phyloP scores from a whole-genome alignment of 2,113 vertebrate species.

The Tricholaema leucomelas region DNA sequence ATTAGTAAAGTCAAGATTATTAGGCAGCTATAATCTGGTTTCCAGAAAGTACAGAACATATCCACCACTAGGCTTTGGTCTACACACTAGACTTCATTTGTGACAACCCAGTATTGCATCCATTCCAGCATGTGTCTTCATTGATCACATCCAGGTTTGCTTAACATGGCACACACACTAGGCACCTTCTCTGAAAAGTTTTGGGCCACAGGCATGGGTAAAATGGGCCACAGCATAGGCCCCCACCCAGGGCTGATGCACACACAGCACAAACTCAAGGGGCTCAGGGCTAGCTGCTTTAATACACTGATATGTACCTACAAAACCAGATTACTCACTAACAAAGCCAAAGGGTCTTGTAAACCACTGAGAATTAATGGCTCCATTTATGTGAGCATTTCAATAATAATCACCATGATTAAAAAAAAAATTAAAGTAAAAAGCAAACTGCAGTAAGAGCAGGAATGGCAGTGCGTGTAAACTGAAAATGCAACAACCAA shows the following conservation, averaged over 20 bases:
- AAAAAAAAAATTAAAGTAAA: slow-evolving; percentile 40
- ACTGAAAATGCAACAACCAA: neutral
- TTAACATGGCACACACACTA: neutral
- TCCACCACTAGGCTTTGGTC: neutral
- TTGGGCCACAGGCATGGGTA: neutral
- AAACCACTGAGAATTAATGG: neutral
- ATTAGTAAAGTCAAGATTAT: neutral
- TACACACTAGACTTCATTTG: too few relatives aligned
- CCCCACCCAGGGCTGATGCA: neutral
- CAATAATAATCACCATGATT: neutral
- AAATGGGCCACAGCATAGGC: neutral
- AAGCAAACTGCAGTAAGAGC: neutral
- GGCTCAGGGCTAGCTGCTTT: neutral
- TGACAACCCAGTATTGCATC: neutral
- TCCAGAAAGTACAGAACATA: neutral
- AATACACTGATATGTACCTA: neutral
- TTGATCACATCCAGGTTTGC: neutral
- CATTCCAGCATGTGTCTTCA: neutral
- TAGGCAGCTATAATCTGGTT: neutral
- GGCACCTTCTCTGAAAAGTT: neutral
- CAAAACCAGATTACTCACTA: neutral
- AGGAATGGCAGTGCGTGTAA: neutral
- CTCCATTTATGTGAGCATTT: neutral
- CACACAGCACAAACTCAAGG: neutral
- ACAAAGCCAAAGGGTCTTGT: neutral